Evolutionary conservation across 2,888 invertebrate genomes (phyloP), one percentile per base, ranked within the genome.

Genomic region (Hemaris fuciformis): DNA sequence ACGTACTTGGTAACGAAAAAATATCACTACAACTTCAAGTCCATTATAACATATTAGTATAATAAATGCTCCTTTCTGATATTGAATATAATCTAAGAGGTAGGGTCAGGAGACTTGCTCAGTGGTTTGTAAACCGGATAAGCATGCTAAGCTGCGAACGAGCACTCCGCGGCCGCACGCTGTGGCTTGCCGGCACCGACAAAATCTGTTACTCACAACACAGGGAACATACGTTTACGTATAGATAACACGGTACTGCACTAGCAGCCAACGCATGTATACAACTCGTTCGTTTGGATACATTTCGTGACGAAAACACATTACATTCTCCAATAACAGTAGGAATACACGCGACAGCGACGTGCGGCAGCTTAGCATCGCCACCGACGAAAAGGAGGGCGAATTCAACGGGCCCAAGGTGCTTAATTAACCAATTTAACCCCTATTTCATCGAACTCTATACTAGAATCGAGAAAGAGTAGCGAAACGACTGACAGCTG

Each of bases 1-100:
- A 87, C 76, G 72, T 80, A 84, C 73, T 77, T 89, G 90, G 91
- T 89, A 90, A 90, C 90, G 78, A 83, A 87, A 83, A 80, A 76
- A 86, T 88, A 90, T 89, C 89, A 89, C 89, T 88, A 86, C 78
- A 77, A 71, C 73, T 75, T 74, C 70, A 76, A 76, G 74, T 79
- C 66, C 67, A 70, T 72, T 73, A 63, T 70, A 72, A 73, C 66
- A 64, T 69, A 69, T 74, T 71, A 71, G 66, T 81, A 79, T 77
- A 83, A 83, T 85, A 87, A 88, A 89, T 88, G 87, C 86, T 85
- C 79, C 77, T 76, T 77, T 79, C 74, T 76, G 73, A 77, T 76
- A 81, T 79, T 72, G 72, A 69, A 70, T 76, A 75, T 76, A 69
- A 75, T 76, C 77, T 80, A 81, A 76, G 83, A 83, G 83, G 83